Evolutionary conservation across 2,113 vertebrate species (phyloP), one percentile per base, ranked within the genome.

Genomic region (Sisor rabdophorus): DNA sequence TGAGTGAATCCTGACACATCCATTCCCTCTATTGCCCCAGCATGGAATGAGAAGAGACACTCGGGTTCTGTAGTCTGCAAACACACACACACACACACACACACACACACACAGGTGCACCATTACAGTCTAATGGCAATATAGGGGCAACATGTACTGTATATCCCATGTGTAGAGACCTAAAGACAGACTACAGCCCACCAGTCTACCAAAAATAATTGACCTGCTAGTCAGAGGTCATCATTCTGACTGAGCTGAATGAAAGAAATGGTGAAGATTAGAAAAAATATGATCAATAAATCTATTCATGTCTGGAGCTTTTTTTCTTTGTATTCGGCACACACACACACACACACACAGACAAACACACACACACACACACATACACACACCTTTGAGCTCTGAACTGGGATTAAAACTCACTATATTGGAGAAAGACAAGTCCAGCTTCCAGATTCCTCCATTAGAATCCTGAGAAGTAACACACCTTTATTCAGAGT

Each of bases 391-490:
- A 22, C 26, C 17, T 11, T 20, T 12, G 11, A 36, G 19, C 60
- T 12, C 30, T 36, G 30, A 36, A 19, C 7, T 61, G 12, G 4
- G 11, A 22, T 17, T 24, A 68, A 52, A 68, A 91, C 90, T 92
- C 88, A 95, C 96, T 9, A 84, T 92, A 87, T 95, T 93, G 76
- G 93, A 93, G 89, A 98, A 98, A 13, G 95, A 95, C 53, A 99
- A 92, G 82, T 98, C 95, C 82, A 99, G 89, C 83, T 95, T 98
- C 97, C 96, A 99, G 76, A 99, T 96, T 78, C 89, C 90, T 84
- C 97, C 96, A 54, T 53, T 93, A 53, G 90, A 88, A 85, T 98
- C 97, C 97, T 99, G 84, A 79, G 84, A 17, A 69, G 47, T 74
- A 24, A 67, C 28, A 50, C 48, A 32, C 19, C 3, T 10, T 36